These are phyloP conservation scores for Ophiodon elongatus DNA, from an alignment of 2,113 vertebrate species.

Conservation along the genomic window DNA sequence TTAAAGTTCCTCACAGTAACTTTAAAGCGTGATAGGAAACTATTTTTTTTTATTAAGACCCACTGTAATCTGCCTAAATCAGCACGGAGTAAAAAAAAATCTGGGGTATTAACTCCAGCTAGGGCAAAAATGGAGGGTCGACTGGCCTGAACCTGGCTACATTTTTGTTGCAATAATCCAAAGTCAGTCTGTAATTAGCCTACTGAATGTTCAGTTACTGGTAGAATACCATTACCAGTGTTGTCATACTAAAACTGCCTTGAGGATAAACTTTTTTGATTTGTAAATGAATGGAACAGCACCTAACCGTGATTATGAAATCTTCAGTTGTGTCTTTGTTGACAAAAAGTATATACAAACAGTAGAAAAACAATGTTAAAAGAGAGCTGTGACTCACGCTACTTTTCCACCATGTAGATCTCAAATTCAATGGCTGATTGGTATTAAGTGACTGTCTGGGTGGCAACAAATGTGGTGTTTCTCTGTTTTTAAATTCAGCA, in stretches of 20 bases:
- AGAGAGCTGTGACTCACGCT: not conserved
- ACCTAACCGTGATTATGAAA: not conserved
- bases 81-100: not conserved
- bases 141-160: not conserved
- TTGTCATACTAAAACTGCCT: not conserved
- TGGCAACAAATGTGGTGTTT: slow-evolving; percentile 1
- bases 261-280: not conserved
- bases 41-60: not conserved
- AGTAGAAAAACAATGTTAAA: not conserved
- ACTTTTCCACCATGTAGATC: not conserved
- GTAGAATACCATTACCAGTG: not conserved
- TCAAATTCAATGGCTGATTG: not conserved
- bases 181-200: not conserved
- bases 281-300: not conserved
- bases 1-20: not conserved
- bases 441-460: not conserved
- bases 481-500: not conserved
- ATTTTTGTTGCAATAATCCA: not conserved
- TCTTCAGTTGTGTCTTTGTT: not conserved
- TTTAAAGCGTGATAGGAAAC: not conserved
- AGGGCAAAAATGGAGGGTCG: not conserved
- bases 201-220: not conserved
- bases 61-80: not conserved
- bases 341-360: not conserved
- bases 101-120: too few relatives aligned